Percentiles rank a stretch among this genome's conserved stretches.
These are phyloP conservation scores for Drosophila siamana DNA, from an alignment of 2,888 invertebrate species.

Conservation along the genomic window DNA sequence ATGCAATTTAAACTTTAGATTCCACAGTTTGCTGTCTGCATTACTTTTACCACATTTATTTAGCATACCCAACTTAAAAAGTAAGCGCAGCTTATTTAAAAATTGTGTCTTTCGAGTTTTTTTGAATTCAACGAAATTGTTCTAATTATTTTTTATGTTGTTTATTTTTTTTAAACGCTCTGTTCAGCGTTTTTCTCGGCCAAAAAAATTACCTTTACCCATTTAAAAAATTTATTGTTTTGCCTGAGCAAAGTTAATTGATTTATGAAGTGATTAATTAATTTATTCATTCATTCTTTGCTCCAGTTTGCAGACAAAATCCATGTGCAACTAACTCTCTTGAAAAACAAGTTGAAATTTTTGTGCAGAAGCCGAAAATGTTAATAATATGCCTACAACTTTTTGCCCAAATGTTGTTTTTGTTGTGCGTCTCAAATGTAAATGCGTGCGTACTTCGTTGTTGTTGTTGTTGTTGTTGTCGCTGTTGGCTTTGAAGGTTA, in stretches of 20 bases:
- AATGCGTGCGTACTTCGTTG: slow-evolving; percentile 31
- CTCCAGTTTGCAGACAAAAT: slow-evolving; percentile 1
- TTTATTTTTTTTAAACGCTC: not conserved
- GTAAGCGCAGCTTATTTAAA: not conserved
- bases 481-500: slow-evolving; percentile 50
- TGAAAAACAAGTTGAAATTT: not conserved
- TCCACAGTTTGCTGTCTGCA: too few relatives aligned
- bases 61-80: not conserved
- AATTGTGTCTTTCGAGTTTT: slow-evolving; percentile 9
- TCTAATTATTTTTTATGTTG: slow-evolving; percentile 11
- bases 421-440: slow-evolving; percentile 46
- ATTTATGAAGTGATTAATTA: slow-evolving; percentile 5
- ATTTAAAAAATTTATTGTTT: not conserved
- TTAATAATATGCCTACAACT: slow-evolving; percentile 30
- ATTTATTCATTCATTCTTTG: slow-evolving; percentile 17
- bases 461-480: slow-evolving; percentile 29
- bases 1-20: too few relatives aligned
- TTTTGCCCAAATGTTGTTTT: slow-evolving; percentile 23
- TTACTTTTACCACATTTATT: not conserved
- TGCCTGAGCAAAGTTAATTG: not conserved
- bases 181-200: slow-evolving; percentile 31
- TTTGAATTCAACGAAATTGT: slow-evolving; percentile 9
- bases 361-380: slow-evolving; percentile 15
- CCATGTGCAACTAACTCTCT: not conserved
- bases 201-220: not conserved